Base-by-base conservation (phyloP, 2,888 invertebrate genomes). In the Andrena bicolor region DNA sequence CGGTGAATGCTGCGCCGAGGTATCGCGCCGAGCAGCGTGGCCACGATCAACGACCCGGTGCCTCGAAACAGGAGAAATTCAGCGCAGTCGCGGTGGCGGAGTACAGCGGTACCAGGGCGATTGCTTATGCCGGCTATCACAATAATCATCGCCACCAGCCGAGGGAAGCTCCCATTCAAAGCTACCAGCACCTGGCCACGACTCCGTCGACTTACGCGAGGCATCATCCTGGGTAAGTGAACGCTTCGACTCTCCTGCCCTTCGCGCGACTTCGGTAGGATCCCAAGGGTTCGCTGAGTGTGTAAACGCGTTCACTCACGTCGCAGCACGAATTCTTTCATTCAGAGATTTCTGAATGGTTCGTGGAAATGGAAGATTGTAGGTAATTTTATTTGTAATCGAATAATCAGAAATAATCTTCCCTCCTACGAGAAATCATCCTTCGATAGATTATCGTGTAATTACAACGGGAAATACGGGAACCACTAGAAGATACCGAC, bases 201-300 rank as follows among this genome's bases (percentile, higher is more conserved):
- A 86, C 91, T 7, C 82, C 91, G 63, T 80, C 83, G 41, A 77
- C 87, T 3, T 93, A 93, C 76, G 90, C 88, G 28, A 92, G 89
- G 83, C 90, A 91, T 82, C 93, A 93, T 81, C 81, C 92, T 65
- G 93, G 93, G 93, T 93, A 72, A 92, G 92, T 89, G 23, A 56
- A 76, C 7, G 1, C 6, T 8, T n/a, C 28, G 13, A 20, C 13
- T 4, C 48, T 28, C 30, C 2, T 8, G 41, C 13, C 16, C 13
- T 20, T 13, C 2, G 0, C 7, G 6, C 10, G 51, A 49, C 16
- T 6, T 13, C 16, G 53, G 5, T 10, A 16, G 4, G 13, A 0
- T 41, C 41, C 41, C 4, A 16, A 41, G 51, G 51, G 2, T 51
- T 51, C 20, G 51, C 20, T 20, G 51, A 20, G 51, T 8, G 51